Evolutionary conservation across 37 sponge, comb jelly and placozoan species (phyloP).

Genomic region (Mnemiopsis leidyi): DNA sequence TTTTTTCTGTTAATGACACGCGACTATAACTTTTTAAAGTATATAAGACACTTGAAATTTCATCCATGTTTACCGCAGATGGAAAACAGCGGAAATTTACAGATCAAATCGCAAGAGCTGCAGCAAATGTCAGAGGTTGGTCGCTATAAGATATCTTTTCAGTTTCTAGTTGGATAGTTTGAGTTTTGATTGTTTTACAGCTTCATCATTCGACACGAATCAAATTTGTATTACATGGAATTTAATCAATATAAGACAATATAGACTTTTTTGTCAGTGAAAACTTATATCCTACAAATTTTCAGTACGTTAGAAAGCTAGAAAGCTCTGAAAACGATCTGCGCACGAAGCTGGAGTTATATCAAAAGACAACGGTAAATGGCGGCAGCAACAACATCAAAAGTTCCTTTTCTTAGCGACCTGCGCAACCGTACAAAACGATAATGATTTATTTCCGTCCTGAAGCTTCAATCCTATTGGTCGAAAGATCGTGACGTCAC

Average conservation of each 20-base stretch:
- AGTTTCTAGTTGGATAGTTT: no score
- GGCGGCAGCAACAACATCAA: neutral
- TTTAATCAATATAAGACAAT: neutral
- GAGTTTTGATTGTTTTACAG: no score
- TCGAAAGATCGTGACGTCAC: slow-evolving; percentile 6
- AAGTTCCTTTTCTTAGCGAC: neutral
- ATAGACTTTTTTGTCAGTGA: no score
- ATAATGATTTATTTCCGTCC: neutral
- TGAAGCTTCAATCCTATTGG: neutral
- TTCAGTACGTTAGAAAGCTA: slow-evolving; percentile 59
- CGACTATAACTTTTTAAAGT: no score
- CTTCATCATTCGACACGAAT: no score
- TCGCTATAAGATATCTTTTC: neutral
- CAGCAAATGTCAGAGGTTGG: slow-evolving; percentile 61
- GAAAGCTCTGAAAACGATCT: slow-evolving; percentile 41
- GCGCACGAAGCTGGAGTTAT: slow-evolving; percentile 8
- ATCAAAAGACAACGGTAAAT: slow-evolving; percentile 65
- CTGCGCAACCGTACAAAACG: neutral
- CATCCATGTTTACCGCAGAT: slow-evolving; percentile 37
- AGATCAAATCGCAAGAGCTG: slow-evolving; percentile 62
- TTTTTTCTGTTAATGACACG: no score
- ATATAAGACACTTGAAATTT: no score
- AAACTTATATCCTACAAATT: no score
- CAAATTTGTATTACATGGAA: no score
- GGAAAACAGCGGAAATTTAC: slow-evolving; percentile 59